Percentiles rank a stretch among this genome's conserved stretches.
Conservation (phyloP, 2,113 vertebrate genomes). For the Cranoglanis bouderius region DNA sequence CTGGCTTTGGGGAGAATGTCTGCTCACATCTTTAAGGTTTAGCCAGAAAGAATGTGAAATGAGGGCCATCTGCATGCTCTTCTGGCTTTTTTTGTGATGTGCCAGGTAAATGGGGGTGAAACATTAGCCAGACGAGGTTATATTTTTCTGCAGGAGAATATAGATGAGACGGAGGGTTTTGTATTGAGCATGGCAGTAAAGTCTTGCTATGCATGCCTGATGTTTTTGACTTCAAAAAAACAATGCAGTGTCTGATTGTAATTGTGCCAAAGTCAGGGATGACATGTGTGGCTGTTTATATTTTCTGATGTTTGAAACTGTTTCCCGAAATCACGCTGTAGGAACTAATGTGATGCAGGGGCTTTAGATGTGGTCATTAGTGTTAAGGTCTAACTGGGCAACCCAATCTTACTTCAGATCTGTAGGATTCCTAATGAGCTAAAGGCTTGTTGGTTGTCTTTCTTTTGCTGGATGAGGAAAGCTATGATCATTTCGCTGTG, state of each 20-base stretch:
- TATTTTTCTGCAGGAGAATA: constrained; percentile 29
- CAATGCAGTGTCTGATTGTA: constrained; percentile 6
- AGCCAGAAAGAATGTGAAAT: constrained; percentile 25
- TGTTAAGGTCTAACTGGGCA: constrained; percentile 15
- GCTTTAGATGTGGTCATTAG: constrained; percentile 21
- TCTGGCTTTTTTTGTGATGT: constrained; percentile 12
- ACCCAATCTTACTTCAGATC: constrained; percentile 12
- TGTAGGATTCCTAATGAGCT: constrained; percentile 10
- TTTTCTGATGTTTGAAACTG: constrained; percentile 2
- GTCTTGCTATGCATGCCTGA: background rate
- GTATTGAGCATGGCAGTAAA: constrained; percentile 18
- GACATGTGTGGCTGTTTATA: background rate
- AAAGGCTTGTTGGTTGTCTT: constrained; percentile 1
- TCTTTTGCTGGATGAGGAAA: background rate
- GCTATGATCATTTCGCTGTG: constrained; percentile 25
- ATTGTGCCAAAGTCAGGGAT: background rate
- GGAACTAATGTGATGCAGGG: constrained; percentile 18
- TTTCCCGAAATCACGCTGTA: background rate
- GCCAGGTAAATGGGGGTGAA: constrained; percentile 11
- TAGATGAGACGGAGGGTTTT: constrained; percentile 14
- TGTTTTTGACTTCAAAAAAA: background rate
- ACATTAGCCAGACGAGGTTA: constrained; percentile 26
- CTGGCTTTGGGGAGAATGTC: constrained; percentile 35
- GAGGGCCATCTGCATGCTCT: constrained; percentile 5
- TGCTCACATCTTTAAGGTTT: constrained; percentile 39